A percentile compares a stretch with the other conserved stretches of the same genome.
phyloP scores from a whole-genome alignment of 2,113 vertebrate species.

The Cinclus mexicanus region DNA sequence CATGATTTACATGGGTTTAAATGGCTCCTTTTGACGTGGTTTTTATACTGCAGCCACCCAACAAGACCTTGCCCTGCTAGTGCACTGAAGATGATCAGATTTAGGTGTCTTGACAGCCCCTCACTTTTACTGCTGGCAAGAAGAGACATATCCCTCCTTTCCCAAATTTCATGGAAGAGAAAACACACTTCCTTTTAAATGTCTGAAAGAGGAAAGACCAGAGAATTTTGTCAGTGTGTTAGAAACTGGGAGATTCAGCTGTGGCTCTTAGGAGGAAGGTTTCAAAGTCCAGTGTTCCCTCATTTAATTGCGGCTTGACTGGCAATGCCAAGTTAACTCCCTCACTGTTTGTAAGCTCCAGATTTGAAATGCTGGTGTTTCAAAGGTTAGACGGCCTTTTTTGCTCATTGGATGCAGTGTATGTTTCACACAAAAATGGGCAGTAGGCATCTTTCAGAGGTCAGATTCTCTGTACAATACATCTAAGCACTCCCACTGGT shows the following conservation, averaged over 20 bases:
- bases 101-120: conserved; percentile 17
- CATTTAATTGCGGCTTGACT: neutral
- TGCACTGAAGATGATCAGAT: neutral
- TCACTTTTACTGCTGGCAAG: neutral
- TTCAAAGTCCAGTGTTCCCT: neutral
- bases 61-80: neutral
- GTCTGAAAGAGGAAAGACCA: neutral
- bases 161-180: neutral
- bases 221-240: neutral
- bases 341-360: neutral
- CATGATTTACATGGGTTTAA: conserved; percentile 33
- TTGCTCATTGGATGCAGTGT: neutral
- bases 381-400: neutral
- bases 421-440: neutral
- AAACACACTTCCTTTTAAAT: conserved; percentile 4
- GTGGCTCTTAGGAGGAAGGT: neutral
- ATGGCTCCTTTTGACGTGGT: neutral
- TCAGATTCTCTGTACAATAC: neutral
- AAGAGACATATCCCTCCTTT: conserved; percentile 19
- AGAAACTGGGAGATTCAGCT: neutral
- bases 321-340: neutral
- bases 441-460: neutral
- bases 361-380: neutral
- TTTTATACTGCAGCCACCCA: conserved; percentile 10
- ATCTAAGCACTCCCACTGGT: neutral